Evolutionary conservation across 2,113 vertebrate species (phyloP), one percentile per base, ranked within the genome.

Genomic region (Alexandromys fortis): DNA sequence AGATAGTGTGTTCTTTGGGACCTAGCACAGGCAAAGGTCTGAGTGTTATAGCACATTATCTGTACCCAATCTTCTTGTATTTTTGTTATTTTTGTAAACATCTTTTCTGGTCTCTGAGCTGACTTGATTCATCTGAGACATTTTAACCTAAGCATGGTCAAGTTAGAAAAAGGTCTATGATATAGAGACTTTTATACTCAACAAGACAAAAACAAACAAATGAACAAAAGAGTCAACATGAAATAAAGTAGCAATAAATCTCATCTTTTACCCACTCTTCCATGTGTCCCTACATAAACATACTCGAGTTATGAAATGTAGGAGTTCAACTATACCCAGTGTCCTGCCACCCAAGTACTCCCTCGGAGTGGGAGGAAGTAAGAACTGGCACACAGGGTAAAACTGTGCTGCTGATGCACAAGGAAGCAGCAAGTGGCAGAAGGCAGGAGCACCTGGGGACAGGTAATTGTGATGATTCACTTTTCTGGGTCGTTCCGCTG

Each of bases 381-480:
- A 58, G 9, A n/a, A 7, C 35, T 33, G 52, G 24, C n/a, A 7
- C 61, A 55, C 4, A 22, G 26, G 5, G 11, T 42, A 14, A 68
- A 52, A 75, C 42, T 49, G 28, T 3, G 3, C 0, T 19, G 9
- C 12, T 14, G 11, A 65, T 28, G 38, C 70, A 13, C 17, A 70
- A 47, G 55, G 55, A 16, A 26, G 10, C 30, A 49, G 22, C 7
- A 10, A 79, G 72, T 63, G 33, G 61, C 58, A 38, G 26, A 72
- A 72, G 35, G 14, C 1, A 2, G 49, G 38, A 10, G 72, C 26
- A 14, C 8, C 55, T 30, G 22, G 58, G 76, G 52, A 72, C 21
- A 30, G 49, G 14, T 65, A n/a, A 47, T 7, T 45, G 19, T 0
- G 0, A 58, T 90, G 61, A 11, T 42, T 83, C 11, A 38, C 19